These are phyloP conservation scores for Crossocerus cetratus DNA, from an alignment of 2,888 invertebrate species.

Conservation along the genomic window DNA sequence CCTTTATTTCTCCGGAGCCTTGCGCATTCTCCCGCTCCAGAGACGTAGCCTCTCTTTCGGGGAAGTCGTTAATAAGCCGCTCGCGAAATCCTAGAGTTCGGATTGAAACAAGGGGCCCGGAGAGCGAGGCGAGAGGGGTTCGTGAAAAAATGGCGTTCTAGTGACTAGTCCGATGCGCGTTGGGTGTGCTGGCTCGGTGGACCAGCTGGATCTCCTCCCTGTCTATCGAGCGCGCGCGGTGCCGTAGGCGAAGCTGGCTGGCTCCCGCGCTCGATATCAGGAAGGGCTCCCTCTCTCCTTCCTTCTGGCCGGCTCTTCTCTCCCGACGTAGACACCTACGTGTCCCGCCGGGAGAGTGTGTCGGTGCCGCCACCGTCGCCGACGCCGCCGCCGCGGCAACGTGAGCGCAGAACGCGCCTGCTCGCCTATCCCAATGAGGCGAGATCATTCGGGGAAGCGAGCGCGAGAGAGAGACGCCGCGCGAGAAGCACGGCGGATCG, in stretches of 20 bases:
- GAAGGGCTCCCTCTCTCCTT: conserved; percentile 28
- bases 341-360: too few species aligned
- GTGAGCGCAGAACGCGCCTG: background rate
- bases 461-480: background rate
- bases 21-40: background rate
- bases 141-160: conserved; percentile 17
- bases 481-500: conserved; percentile 51
- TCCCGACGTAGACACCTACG: too few species aligned
- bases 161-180: conserved; percentile 8
- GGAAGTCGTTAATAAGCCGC: background rate
- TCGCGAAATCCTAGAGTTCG: too few species aligned
- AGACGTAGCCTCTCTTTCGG: background rate
- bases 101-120: too few species aligned
- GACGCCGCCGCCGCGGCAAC: too few species aligned
- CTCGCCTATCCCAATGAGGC: conserved; percentile 55
- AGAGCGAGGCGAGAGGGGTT: background rate
- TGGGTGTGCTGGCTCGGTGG: background rate
- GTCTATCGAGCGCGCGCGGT: conserved; percentile 25
- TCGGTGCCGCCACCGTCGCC: too few species aligned
- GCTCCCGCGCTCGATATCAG: conserved; percentile 44
- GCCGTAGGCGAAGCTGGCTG: conserved; percentile 26
- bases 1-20: background rate
- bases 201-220: conserved; percentile 7
- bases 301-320: background rate
- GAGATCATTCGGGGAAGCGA: background rate